These are phyloP conservation scores for Drosophila eugracilis DNA, from an alignment of 1,140 invertebrate species.

Conservation along the genomic window DNA sequence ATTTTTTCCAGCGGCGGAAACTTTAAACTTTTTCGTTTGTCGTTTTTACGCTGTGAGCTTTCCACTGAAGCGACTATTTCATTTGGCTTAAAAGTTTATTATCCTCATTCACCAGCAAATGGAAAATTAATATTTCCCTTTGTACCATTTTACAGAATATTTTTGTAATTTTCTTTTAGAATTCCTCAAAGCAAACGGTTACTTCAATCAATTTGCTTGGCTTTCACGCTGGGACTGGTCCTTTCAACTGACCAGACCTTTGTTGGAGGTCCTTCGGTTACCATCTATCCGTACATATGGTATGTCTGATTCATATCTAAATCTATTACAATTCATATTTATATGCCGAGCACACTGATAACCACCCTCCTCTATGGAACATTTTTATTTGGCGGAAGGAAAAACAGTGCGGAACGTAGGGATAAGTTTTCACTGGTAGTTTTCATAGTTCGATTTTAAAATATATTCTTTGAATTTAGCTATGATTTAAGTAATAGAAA, in stretches of 20 bases:
- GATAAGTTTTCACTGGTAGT: background rate
- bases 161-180: constrained; percentile 48
- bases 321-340: constrained; percentile 80
- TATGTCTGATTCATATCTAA: constrained; percentile 72
- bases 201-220: constrained; percentile 61
- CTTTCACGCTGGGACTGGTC: constrained; percentile 66
- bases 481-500: no score
- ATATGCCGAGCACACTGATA: constrained; percentile 58
- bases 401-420: constrained; percentile 11
- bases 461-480: no score
- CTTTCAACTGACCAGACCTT: constrained; percentile 52
- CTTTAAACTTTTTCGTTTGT: constrained; percentile 20
- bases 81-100: constrained; percentile 60
- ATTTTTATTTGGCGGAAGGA: background rate
- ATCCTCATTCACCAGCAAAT: constrained; percentile 30
- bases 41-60: constrained; percentile 4
- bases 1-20: constrained; percentile 18
- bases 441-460: background rate
- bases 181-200: constrained; percentile 28
- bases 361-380: constrained; percentile 2
- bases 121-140: constrained; percentile 62
- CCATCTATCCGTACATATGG: constrained; percentile 25
- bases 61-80: constrained; percentile 17
- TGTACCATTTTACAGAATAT: constrained; percentile 42
- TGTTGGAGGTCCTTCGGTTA: constrained; percentile 14